Base-by-base conservation (phyloP, 2,113 vertebrate species). In the Bungarus multicinctus region DNA sequence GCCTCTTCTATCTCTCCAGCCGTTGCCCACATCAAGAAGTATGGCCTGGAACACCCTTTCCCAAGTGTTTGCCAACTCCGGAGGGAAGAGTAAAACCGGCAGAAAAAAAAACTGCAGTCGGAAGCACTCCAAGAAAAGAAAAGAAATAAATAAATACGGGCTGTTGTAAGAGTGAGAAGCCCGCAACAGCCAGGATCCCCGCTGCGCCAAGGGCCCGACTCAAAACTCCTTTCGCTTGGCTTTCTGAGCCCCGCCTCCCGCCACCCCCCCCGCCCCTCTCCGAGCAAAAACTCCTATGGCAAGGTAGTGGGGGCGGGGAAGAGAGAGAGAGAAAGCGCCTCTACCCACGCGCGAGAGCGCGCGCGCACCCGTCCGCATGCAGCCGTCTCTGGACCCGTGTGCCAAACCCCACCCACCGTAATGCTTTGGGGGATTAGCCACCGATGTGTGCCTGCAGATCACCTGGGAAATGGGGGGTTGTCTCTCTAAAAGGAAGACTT, bases 401-500 rank as follows among this genome's bases (percentile, higher is more conserved):
- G 95, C 95, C 95, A 96, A 96, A 96, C 94, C 97, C 95, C 96
- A 89, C 96, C 95, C 95, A 94, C 25, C 89, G 91, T 95, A 95
- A 95, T 95, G 96, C 96, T 96, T 97, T 94, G 93, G 45, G 94
- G 96, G 97, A 97, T 97, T 97, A 97, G 60, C 96, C 94, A 81
- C 96, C 95, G 96, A 55, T 34, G 95, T 64, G 93, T 93, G 74
- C 74, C 74, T 88, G 92, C 88, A 57, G 91, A 94, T 91, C 95
- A 85, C 86, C 94, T 95, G 96, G 94, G 93, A 95, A 95, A 96
- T 94, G 95, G 93, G 96, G 94, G 50, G 6, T 4, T 23, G 96
- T 95, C 93, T 90, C 94, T 89, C 94, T 92, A 60, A 94, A 74
- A 94, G 93, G 90, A 92, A 50, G 54, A 87, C 91, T 3, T 27